Evolutionary conservation across 1,140 invertebrate species (phyloP), one percentile per base, ranked within the genome.

Genomic region (Hirudo medicinalis): DNA sequence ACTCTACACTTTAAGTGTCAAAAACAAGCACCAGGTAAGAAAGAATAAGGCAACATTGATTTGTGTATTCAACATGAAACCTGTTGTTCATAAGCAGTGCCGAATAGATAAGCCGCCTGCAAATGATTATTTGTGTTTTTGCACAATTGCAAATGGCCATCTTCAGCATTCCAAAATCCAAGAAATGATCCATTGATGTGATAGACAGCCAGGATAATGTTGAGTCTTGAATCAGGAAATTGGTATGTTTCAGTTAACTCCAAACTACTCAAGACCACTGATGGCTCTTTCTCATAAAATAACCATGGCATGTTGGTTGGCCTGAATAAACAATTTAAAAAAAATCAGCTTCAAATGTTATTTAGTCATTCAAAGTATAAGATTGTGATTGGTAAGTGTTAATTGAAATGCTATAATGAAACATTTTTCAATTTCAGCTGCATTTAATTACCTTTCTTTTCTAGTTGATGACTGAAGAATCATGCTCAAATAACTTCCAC

Each of bases 81-180:
- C 22, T 75, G 80, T 71, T 80, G 83, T 53, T 76, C 76, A 72
- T 84, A 83, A 73, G 84, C 83, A 53, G 86, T 80, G 43, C 86
- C 86, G 82, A 87, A 87, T 72, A 80, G 78, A 67, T 85, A 82
- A 80, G 84, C 76, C 81, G 83, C 77, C 83, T 86, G 74, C 79
- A 85, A 74, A 78, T 80, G 71, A 79, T 76, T 73, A 76, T 80
- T 73, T 77, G 85, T 73, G 69, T 79, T 75, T 76, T 84, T 79
- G 84, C 85, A 86, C 6, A 86, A 75, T 73, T 84, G 81, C 29
- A 85, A 74, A 22, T 77, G 74, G 67, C 81, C 78, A 36, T 78
- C 79, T 0, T 66, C 75, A 0, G 81, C 75, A 6, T 75, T 70
- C 2, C 70, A 71, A 2, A 81, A 67, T 9, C 81, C 81, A 53